Conservation (phyloP, 2,113 vertebrate species). For the Phylloscopus whistleri region DNA sequence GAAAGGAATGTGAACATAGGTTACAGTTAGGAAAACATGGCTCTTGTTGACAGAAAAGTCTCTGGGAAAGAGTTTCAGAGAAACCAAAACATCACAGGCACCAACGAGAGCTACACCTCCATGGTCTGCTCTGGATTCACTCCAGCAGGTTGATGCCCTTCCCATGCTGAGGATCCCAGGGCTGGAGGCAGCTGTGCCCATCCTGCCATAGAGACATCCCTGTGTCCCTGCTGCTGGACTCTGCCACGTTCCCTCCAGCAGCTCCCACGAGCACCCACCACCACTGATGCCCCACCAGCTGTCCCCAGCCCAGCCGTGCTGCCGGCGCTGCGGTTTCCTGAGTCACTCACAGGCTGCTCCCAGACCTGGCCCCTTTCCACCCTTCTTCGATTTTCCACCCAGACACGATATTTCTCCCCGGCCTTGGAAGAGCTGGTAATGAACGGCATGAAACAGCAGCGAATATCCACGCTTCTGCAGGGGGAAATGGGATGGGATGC, state of each 20-base stretch:
- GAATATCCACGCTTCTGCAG: neutral
- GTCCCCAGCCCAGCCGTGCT: neutral
- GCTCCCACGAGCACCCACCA: neutral
- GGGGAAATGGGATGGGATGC: neutral
- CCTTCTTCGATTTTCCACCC: neutral
- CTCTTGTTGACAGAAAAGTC: too few relatives aligned
- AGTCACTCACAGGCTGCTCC: neutral
- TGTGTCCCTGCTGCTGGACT: neutral
- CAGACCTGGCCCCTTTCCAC: neutral
- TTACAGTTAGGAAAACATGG: too few relatives aligned
- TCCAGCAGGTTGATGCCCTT: neutral
- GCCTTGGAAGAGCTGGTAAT: neutral
- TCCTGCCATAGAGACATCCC: accelerated
- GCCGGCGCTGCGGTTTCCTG: accelerated
- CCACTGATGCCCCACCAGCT: accelerated
- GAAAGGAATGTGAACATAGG: too few relatives aligned
- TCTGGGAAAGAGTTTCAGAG: too few relatives aligned
- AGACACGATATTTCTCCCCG: neutral
- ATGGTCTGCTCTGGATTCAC: neutral
- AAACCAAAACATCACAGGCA: too few relatives aligned
- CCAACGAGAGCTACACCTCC: neutral
- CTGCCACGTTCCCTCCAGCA: accelerated
- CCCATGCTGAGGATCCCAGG: neutral
- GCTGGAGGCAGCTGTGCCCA: neutral
- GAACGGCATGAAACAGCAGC: neutral